These are phyloP conservation scores for Rhinoderma darwinii DNA, from an alignment of 2,113 vertebrate species.

Conservation along the genomic window DNA sequence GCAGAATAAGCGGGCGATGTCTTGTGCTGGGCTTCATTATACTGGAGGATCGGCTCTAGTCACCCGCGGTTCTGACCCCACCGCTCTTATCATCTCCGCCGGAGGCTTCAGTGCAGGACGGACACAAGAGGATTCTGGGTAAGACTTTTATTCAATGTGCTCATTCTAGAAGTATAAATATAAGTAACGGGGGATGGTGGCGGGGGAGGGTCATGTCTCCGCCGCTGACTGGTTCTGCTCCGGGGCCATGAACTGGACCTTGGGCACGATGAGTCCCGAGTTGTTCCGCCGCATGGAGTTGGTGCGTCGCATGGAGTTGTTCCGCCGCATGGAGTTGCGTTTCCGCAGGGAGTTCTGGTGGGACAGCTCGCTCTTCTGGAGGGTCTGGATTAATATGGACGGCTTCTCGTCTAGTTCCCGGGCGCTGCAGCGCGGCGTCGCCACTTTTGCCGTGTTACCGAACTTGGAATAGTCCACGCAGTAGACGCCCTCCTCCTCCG, in stretches of 20 bases:
- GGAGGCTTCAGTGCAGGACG: no score
- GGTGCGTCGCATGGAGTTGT: conserved; percentile 90
- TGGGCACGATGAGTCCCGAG: conserved; percentile 80
- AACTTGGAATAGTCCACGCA: conserved; percentile 98
- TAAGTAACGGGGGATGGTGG: background rate
- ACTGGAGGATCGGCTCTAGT: background rate
- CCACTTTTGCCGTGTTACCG: conserved; percentile 90
- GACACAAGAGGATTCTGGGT: background rate
- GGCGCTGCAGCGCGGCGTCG: conserved; percentile 87
- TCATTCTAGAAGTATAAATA: background rate
- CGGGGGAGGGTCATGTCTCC: conserved; percentile 82
- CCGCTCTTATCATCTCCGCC: background rate
- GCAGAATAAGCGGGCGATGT: no score
- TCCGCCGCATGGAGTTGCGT: conserved; percentile 84
- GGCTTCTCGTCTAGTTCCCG: conserved; percentile 95
- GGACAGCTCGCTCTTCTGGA: conserved; percentile 95
- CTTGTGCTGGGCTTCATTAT: background rate
- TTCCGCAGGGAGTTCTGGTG: conserved; percentile 96
- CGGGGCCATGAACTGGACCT: conserved; percentile 91
- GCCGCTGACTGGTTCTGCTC: conserved; percentile 79
- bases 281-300: conserved; percentile 80
- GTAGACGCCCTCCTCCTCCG: conserved; percentile 93
- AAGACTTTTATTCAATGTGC: background rate
- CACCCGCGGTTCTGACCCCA: no score
- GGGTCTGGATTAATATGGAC: conserved; percentile 92